Evolutionary conservation across 2,888 invertebrate genomes (phyloP), one percentile per base, ranked within the genome.

Genomic region (Synanthedon tipuliformis): DNA sequence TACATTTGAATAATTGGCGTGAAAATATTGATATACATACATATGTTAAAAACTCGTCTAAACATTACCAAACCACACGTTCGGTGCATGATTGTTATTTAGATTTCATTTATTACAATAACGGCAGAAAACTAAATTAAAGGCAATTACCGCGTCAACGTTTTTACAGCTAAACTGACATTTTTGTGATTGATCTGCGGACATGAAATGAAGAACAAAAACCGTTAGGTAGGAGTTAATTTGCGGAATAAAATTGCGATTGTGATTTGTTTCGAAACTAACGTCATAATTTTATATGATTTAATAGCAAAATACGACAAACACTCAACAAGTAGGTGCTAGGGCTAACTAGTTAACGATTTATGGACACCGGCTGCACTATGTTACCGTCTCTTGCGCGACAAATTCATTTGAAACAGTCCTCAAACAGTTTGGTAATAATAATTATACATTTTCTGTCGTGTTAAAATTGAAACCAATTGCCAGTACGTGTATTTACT

Each of bases 71-170:
- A 27, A 34, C 34, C 10, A 34, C 7, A 34, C 10, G 34, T 10
- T 34, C 34, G 10, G 34, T 34, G 48, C 8, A 7, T 12, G 5
- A 45, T 45, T 45, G 12, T 15, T 45, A 45, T 45, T 45, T 45
- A 15, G n/a, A 15, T 11, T 15, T 45, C 15, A n/a, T 10, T 45
- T 45, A 11, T 15, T 15, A 45, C 48, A 45, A 45, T 7, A 45
- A n/a, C 48, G 13, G 8, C 3, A 45, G 11, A 34, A 34, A 10
- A 34, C 52, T 59, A 60, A 57, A 58, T 63, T 59, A 60, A 64
- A 62, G 59, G 58, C 58, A 64, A 64, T 62, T 61, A 59, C 57
- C 52, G 57, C 55, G 55, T 52, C 55, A 55, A 62, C 57, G 57
- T 56, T 59, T 59, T 55, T 52, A 45, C 13, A 40, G 27, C 50